Base-by-base conservation (phyloP, 2,797 vertebrate species). In the Helicolenus hilgendorfi region DNA sequence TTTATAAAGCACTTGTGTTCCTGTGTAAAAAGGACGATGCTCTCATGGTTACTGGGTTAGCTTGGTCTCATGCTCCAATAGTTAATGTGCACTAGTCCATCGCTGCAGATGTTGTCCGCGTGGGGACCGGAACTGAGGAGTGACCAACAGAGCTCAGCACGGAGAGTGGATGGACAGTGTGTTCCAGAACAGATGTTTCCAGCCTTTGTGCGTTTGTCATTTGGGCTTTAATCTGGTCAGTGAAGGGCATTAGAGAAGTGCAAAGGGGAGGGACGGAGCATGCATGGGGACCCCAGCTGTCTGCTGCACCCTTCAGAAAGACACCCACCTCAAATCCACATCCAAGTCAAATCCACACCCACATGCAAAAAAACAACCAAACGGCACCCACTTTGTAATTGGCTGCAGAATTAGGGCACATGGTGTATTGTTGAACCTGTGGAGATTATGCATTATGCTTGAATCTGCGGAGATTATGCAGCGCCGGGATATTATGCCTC, bases 191-290 rank as follows among this genome's bases (percentile, higher is more conserved):
- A 97, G 97, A 96, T 97, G 96, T 97, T 97, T 92, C 81, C 94
- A 94, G 92, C 92, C 90, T 95, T 92, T 94, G 91, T 93, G 89
- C 78, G 24, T 91, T 96, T 90, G 95, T 96, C 96, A 94, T 97
- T 93, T 92, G 95, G 94, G 89, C 84, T 92, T 95, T 97, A 97
- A 97, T 97, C 97, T 97, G 96, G 95, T 96, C 96, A 97, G 90
- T 96, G 96, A 97, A 97, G 97, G 97, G 96, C 95, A 97, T 93
- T 95, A 96, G 95, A 95, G 94, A 79, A 92, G 90, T n/a, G 88
- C 70, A 81, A 74, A 77, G 79, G 89, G 92, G 80, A 81, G 86
- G 83, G 80, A 72, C 72, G 80, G 41, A 67, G 83, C 67, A 45
- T 91, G 91, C 77, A 80, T 55, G 79, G 92, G 92, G 91, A 93